Conservation (phyloP, 2,113 vertebrate species). For the Anolis carolinensis region DNA sequence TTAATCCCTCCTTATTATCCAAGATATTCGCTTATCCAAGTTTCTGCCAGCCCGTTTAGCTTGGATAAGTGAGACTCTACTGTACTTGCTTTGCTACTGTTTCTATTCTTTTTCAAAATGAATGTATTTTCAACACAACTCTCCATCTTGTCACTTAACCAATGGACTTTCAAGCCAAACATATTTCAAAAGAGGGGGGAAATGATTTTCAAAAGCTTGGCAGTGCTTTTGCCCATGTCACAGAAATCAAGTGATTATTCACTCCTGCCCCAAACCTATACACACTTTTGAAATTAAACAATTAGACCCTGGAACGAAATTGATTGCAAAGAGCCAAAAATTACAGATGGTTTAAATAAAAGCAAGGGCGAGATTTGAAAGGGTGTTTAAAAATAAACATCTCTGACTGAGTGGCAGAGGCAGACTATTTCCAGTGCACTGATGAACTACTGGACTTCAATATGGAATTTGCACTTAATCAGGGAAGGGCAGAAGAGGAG, state of each 20-base stretch:
- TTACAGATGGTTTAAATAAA: background rate
- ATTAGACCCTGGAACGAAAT: slow-evolving; percentile 1
- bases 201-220: background rate
- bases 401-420: too few relatives aligned
- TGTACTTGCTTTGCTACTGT: background rate
- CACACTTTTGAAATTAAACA: background rate
- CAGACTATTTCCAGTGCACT: too few relatives aligned
- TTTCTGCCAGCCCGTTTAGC: too few relatives aligned
- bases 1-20: too few relatives aligned
- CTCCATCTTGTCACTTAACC: background rate
- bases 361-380: background rate
- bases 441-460: too few relatives aligned
- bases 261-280: background rate
- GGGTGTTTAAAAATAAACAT: too few relatives aligned
- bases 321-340: background rate
- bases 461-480: too few relatives aligned
- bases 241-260: background rate
- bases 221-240: background rate
- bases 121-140: background rate
- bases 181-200: background rate
- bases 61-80: too few relatives aligned
- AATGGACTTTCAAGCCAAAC: background rate
- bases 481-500: too few relatives aligned
- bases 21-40: too few relatives aligned
- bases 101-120: background rate